Conservation (phyloP, 2,888 invertebrate genomes). For the Aplocera efformata region DNA sequence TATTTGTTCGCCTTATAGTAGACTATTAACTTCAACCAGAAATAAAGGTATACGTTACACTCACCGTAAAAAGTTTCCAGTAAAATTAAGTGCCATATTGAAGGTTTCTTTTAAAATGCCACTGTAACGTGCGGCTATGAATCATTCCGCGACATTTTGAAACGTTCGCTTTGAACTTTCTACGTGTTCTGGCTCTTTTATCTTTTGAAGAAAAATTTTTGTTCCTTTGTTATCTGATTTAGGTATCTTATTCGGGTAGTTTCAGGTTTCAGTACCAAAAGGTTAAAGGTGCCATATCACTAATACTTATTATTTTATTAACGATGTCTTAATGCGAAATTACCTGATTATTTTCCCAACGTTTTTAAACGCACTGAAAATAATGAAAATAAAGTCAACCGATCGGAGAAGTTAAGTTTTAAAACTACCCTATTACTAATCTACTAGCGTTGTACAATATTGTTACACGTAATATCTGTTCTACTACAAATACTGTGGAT, state of each 20-base stretch:
- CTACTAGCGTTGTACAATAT: no score
- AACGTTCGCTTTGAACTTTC: slow-evolving; percentile 25
- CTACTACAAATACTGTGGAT: no score
- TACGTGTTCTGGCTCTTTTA: slow-evolving; percentile 18
- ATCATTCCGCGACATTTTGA: slow-evolving; percentile 37
- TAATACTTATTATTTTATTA: no score
- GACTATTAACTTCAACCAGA: slow-evolving; percentile 16
- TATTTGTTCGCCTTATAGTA: not conserved
- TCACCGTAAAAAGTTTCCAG: slow-evolving; percentile 17
- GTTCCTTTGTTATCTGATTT: slow-evolving; percentile 4
- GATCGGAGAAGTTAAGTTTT: no score
- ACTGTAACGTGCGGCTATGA: slow-evolving; percentile 40
- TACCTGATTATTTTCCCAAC: no score
- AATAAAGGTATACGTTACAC: slow-evolving; percentile 35
- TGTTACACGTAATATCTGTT: no score
- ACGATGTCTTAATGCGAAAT: no score
- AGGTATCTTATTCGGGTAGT: slow-evolving; percentile 1
- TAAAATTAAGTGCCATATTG: slow-evolving; percentile 15
- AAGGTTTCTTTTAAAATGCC: slow-evolving; percentile 38
- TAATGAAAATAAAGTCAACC: no score
- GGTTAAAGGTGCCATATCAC: no score
- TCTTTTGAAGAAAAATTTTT: slow-evolving; percentile 18
- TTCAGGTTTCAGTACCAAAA: no score
- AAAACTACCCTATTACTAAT: no score
- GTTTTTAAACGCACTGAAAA: no score